Evolutionary conservation across 2,797 vertebrate species (phyloP).

Genomic region (Pterois miles): DNA sequence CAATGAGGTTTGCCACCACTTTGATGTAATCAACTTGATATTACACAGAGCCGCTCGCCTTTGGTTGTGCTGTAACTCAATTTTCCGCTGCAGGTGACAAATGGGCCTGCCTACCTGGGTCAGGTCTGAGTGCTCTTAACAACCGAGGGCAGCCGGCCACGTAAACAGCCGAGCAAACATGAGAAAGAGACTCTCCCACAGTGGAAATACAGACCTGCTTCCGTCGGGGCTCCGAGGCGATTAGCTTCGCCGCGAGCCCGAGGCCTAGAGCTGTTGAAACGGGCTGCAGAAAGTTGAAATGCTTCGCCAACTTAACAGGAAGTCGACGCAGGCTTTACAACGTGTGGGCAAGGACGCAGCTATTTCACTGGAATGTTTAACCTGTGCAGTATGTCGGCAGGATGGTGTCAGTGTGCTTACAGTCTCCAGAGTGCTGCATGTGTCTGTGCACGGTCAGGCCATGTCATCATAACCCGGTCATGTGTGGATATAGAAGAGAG

Average conservation of each 20-base stretch:
- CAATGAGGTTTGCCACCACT: slow-evolving; percentile 99
- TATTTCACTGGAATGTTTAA: slow-evolving; percentile 32
- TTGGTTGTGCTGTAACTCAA: slow-evolving; percentile 98
- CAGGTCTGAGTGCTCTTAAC: slow-evolving; percentile 80
- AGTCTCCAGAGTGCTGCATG: slow-evolving; percentile 5
- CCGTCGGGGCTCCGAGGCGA: slow-evolving; percentile 13
- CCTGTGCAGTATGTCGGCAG: slow-evolving; percentile 18
- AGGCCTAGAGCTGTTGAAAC: slow-evolving; percentile 30
- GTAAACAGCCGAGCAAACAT: slow-evolving; percentile 68
- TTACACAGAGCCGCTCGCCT: slow-evolving; percentile 98
- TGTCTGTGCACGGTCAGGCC: slow-evolving; percentile 9
- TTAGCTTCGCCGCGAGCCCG: slow-evolving; percentile 30
- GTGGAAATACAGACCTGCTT: slow-evolving; percentile 45
- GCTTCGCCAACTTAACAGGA: slow-evolving; percentile 41
- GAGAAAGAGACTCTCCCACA: slow-evolving; percentile 43
- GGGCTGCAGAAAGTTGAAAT: slow-evolving; percentile 42
- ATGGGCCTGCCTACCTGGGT: slow-evolving; percentile 92
- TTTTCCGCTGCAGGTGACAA: slow-evolving; percentile 99
- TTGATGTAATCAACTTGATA: slow-evolving; percentile 99
- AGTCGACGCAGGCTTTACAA: slow-evolving; percentile 30
- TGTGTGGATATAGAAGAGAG: slow-evolving; percentile 22
- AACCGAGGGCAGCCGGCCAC: slow-evolving; percentile 71
- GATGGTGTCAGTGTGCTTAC: slow-evolving; percentile 25
- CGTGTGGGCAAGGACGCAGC: not conserved
- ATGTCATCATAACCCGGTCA: slow-evolving; percentile 5